phyloP scores from a whole-genome alignment of 2,888 invertebrate species.

The Myopa testacea region DNA sequence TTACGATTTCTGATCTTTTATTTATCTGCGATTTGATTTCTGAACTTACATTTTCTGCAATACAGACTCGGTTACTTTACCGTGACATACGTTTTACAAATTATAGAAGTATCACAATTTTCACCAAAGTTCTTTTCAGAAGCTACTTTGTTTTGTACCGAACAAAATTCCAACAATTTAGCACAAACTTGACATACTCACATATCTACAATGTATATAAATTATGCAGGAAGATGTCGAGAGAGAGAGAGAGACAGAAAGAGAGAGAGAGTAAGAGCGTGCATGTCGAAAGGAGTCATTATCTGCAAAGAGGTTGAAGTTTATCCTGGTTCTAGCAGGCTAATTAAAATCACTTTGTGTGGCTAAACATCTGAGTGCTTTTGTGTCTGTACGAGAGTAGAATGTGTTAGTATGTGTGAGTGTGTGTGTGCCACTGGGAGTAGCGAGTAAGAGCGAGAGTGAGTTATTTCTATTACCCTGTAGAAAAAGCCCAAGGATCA shows the following conservation, averaged over 20 bases:
- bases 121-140: slow-evolving; percentile 16
- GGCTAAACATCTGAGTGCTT: not conserved
- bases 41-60: not conserved
- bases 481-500: no score
- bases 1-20: no score
- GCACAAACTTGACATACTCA: slow-evolving; percentile 4
- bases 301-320: slow-evolving; percentile 27
- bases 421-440: no score
- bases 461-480: no score
- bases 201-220: not conserved
- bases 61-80: not conserved
- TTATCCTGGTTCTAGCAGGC: slow-evolving; percentile 28
- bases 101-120: slow-evolving; percentile 24
- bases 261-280: not conserved
- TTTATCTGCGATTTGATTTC: no score
- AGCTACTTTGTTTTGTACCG: slow-evolving; percentile 15
- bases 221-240: no score
- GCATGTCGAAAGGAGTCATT: slow-evolving; percentile 3
- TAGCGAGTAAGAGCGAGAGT: no score
- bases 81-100: slow-evolving; percentile 24
- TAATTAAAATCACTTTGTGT: slow-evolving; percentile 38
- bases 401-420: not conserved
- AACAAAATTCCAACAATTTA: slow-evolving; percentile 6
- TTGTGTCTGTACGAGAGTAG: not conserved
- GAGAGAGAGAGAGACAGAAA: not conserved